Evolutionary conservation across 1,140 invertebrate genomes (phyloP).

Genomic region (Semibalanus balanoides): DNA sequence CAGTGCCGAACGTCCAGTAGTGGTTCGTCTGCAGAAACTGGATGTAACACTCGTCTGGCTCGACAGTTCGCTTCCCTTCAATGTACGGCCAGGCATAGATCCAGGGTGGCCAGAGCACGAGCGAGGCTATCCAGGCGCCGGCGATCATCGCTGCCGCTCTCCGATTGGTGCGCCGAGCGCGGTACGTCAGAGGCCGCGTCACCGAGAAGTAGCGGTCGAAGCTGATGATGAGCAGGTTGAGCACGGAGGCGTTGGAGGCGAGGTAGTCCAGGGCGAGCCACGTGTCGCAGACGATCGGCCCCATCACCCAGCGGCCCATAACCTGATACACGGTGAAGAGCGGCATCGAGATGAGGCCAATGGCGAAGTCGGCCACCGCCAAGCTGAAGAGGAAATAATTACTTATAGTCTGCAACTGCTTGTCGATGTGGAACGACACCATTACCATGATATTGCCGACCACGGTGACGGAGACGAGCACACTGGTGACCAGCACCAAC

Average conservation of each 20-base stretch:
- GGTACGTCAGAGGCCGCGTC: conserved; percentile 89
- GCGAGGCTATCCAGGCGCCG: conserved; percentile 75
- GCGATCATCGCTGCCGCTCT: conserved; percentile 90
- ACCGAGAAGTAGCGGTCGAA: conserved; percentile 69
- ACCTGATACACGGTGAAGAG: conserved; percentile 75
- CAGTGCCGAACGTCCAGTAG: conserved; percentile 90
- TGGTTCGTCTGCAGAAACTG: conserved; percentile 98
- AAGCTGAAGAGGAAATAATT: conserved; percentile 85
- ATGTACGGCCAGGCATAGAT: conserved; percentile 99
- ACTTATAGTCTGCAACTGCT: conserved; percentile 92
- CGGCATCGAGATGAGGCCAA: conserved; percentile 83
- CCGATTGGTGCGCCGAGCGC: conserved; percentile 81
- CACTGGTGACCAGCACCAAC: conserved; percentile 59
- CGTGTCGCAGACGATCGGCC: conserved; percentile 75
- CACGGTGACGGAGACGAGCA: conserved; percentile 68
- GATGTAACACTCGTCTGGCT: conserved; percentile 82
- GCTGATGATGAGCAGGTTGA: conserved; percentile 87
- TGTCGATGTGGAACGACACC: conserved; percentile 90
- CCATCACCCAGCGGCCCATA: conserved; percentile 78
- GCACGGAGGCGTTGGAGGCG: conserved; percentile 82
- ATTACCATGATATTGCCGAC: conserved; percentile 92
- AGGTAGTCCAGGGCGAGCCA: conserved; percentile 90
- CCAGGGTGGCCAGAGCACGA: conserved; percentile 94
- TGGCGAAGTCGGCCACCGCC: conserved; percentile 84
- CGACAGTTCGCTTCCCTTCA: conserved; percentile 76